These are phyloP conservation scores for Cyprinodon brontotheroides DNA, from an alignment of 2,113 vertebrate species.

Conservation along the genomic window DNA sequence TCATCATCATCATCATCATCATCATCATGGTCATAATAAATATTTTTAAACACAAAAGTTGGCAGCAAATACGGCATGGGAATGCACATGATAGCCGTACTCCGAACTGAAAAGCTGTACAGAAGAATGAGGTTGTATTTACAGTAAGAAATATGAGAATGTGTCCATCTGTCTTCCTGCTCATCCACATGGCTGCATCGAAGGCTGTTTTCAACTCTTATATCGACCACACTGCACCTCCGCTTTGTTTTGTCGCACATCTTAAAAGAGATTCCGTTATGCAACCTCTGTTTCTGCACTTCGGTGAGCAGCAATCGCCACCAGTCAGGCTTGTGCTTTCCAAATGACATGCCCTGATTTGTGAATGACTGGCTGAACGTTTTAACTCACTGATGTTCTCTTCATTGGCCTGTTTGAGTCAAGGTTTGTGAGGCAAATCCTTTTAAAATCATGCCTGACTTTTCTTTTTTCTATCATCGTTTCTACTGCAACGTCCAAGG, in stretches of 20 bases:
- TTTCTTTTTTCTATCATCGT: constrained; percentile 48
- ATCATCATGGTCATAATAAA: constrained; percentile 73
- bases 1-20: constrained; percentile 66
- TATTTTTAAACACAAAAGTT: constrained; percentile 84
- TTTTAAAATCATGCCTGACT: constrained; percentile 60
- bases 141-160: constrained; percentile 80
- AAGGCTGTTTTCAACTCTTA: constrained; percentile 64
- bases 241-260: constrained; percentile 35
- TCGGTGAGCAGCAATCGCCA: constrained; percentile 42
- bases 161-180: constrained; percentile 71
- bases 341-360: constrained; percentile 72
- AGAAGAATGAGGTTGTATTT: constrained; percentile 85
- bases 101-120: constrained; percentile 87
- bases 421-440: constrained; percentile 58
- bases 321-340: constrained; percentile 76
- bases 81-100: constrained; percentile 81
- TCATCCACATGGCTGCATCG: constrained; percentile 59
- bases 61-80: constrained; percentile 84
- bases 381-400: constrained; percentile 54
- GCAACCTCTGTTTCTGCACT: constrained; percentile 44
- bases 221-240: constrained; percentile 44
- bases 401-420: constrained; percentile 54
- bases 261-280: constrained; percentile 50
- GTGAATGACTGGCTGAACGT: constrained; percentile 69
- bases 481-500: constrained; percentile 51